Evolutionary conservation across 1,140 invertebrate species (phyloP).

Genomic region (Drosophila lacertosa): DNA sequence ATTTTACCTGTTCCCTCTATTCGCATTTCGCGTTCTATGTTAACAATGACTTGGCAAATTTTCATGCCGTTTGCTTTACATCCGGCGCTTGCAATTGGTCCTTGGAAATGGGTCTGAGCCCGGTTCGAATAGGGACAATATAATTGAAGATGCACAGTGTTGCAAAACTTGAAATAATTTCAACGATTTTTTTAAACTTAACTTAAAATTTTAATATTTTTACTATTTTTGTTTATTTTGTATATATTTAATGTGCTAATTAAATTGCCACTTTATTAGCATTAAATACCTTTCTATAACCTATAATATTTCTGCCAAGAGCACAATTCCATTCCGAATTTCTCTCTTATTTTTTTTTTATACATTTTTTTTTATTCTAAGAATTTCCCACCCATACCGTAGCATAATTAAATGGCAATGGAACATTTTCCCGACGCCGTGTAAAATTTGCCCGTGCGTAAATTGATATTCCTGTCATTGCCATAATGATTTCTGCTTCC

Average conservation of each 20-base stretch:
- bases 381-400: constrained; percentile 19
- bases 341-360: constrained; percentile 11
- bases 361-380: not conserved
- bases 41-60: constrained; percentile 76
- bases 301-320: too few relatives aligned
- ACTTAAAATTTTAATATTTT: too few relatives aligned
- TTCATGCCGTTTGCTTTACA: constrained; percentile 71
- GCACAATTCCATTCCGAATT: not conserved
- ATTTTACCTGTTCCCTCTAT: constrained; percentile 12
- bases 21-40: constrained; percentile 24
- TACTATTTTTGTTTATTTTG: too few relatives aligned
- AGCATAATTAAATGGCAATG: constrained; percentile 62
- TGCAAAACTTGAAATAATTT: not conserved
- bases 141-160: not conserved
- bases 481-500: constrained; percentile 73
- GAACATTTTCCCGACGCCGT: constrained; percentile 26
- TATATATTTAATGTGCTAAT: too few relatives aligned
- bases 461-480: constrained; percentile 80
- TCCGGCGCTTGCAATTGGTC: constrained; percentile 37
- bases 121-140: not conserved
- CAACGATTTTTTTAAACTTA: not conserved
- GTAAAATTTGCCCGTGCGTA: constrained; percentile 50
- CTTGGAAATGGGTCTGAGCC: not conserved
- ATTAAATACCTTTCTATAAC: too few relatives aligned
- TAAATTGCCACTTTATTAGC: too few relatives aligned